phyloP scores from a whole-genome alignment of 2,888 invertebrate genomes.

The Unio pictorum region DNA sequence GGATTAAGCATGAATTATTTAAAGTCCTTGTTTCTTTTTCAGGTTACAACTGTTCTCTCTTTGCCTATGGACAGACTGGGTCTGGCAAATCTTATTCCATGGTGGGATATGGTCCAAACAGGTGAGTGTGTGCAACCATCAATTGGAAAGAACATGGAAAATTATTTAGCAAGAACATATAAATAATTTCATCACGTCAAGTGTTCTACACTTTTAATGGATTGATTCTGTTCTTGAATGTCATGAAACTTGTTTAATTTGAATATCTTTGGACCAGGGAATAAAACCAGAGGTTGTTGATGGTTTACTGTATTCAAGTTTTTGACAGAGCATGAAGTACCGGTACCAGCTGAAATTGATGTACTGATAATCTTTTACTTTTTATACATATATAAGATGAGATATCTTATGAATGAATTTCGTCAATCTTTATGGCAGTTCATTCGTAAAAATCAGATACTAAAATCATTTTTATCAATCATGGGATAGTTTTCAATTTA shows the following conservation, averaged over 20 bases:
- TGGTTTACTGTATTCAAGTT: background rate
- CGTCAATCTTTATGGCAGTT: too few relatives aligned
- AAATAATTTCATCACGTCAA: too few relatives aligned
- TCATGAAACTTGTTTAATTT: background rate
- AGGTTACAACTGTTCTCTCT: constrained; percentile 72
- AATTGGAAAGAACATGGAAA: too few relatives aligned
- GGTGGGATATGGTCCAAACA: constrained; percentile 70
- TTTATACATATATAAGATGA: too few relatives aligned
- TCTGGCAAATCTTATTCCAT: constrained; percentile 72
- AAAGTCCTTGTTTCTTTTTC: constrained; percentile 16
- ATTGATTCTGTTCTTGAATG: background rate
- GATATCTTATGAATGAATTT: too few relatives aligned
- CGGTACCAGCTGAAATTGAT: too few relatives aligned
- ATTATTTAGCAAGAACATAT: too few relatives aligned
- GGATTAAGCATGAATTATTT: background rate
- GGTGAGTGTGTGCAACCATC: constrained; percentile 38
- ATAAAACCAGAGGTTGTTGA: background rate
- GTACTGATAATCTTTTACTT: too few relatives aligned
- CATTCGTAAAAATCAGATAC: background rate
- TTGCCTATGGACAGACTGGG: constrained; percentile 73
- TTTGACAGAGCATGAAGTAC: too few relatives aligned
- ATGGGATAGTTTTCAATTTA: background rate
- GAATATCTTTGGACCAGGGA: background rate
- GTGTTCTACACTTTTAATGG: too few relatives aligned
- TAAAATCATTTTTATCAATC: constrained; percentile 1